phyloP scores from a whole-genome alignment of 2,113 vertebrate species.

The Trichomycterus rosablanca region DNA sequence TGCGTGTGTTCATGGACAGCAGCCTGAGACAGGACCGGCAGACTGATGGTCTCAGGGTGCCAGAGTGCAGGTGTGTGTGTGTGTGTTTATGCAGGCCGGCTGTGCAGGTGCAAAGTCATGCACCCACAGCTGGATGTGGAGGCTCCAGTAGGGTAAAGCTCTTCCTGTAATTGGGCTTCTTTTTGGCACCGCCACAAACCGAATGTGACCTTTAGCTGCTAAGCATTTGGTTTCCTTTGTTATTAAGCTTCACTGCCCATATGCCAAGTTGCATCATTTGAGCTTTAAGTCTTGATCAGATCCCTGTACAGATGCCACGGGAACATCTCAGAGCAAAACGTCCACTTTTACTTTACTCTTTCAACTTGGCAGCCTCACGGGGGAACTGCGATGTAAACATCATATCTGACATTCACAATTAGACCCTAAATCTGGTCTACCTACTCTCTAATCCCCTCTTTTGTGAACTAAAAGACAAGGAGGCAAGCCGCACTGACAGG shows the following conservation, averaged over 20 bases:
- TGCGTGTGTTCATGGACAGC: not conserved
- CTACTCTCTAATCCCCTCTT: conserved; percentile 27
- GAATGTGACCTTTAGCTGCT: conserved; percentile 54
- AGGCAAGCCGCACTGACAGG: conserved; percentile 50
- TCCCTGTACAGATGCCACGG: conserved; percentile 47
- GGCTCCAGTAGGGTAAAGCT: conserved; percentile 47
- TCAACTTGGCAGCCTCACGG: not conserved
- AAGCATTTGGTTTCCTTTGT: conserved; percentile 63
- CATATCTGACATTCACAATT: conserved; percentile 15
- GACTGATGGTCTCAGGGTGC: conserved; percentile 52
- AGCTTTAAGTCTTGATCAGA: conserved; percentile 45
- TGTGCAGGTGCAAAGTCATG: conserved; percentile 30
- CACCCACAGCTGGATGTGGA: conserved; percentile 51
- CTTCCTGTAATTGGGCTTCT: conserved; percentile 57
- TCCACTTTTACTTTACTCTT: conserved; percentile 32
- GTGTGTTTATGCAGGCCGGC: conserved; percentile 30
- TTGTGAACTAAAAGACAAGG: conserved; percentile 36
- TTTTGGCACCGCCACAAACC: conserved; percentile 56
- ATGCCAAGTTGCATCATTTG: conserved; percentile 68
- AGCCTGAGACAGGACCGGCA: conserved; percentile 38
- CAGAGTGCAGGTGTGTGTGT: conserved; percentile 56
- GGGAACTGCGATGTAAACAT: conserved; percentile 17
- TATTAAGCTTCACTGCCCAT: conserved; percentile 60
- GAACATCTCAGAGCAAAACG: conserved; percentile 50
- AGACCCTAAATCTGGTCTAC: conserved; percentile 16